Evolutionary conservation across 53 echinoderm and acorn worm genomes (phyloP).

Genomic region (Actinopyga echinites): DNA sequence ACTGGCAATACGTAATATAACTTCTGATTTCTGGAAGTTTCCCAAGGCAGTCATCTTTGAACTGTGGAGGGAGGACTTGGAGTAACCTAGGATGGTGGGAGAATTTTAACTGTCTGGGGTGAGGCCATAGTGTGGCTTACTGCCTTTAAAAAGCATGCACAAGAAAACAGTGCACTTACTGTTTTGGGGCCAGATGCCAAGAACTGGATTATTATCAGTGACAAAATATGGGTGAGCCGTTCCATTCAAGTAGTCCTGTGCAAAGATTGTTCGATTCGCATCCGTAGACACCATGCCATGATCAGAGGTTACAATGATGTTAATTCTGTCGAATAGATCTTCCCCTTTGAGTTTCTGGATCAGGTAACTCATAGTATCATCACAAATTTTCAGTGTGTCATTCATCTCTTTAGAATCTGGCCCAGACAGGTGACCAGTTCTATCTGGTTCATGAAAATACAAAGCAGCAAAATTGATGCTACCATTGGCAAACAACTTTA

Average conservation of each 20-base stretch:
- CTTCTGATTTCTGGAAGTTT: too few species aligned
- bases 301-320: conserved; percentile 82
- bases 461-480: conserved; percentile 78
- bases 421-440: conserved; percentile 75
- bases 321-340: conserved; percentile 57
- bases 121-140: too few species aligned
- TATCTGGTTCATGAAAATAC: conserved; percentile 89
- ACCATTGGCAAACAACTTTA: conserved; percentile 62
- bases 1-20: too few species aligned
- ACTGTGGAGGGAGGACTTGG: too few species aligned
- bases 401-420: conserved; percentile 65
- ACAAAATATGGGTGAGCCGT: conserved; percentile 24
- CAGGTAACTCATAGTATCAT: conserved; percentile 65
- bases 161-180: conserved; percentile 49
- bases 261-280: conserved; percentile 31
- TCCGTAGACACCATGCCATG: conserved; percentile 81
- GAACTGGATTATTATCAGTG: conserved; percentile 68
- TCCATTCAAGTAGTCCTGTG: conserved; percentile 69
- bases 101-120: too few species aligned
- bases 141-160: too few species aligned
- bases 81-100: too few species aligned
- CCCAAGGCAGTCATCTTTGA: too few species aligned
- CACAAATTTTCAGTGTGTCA: conserved; percentile 62
- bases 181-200: conserved; percentile 77
- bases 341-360: conserved; percentile 54